Evolutionary conservation across 2,797 vertebrate species (phyloP), one percentile per base, ranked within the genome.

Genomic region (Oreochromis grahami): DNA sequence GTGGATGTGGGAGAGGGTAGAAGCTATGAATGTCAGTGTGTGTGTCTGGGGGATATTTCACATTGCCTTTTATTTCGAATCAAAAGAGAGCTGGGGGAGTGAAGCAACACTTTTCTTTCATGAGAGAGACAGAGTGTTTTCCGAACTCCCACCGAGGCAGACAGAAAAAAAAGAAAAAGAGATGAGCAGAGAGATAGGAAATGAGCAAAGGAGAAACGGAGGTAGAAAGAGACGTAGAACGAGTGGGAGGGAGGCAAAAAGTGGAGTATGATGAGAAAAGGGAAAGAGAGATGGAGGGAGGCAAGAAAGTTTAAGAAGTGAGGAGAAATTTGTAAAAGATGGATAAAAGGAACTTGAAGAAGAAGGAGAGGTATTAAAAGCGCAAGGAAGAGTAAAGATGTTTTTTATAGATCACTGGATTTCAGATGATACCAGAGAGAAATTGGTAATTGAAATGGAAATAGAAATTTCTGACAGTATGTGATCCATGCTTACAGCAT

Each of bases 51-150:
- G 88, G 78, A 87, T 91, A 79, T 90, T 89, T 92, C 77, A 80
- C 77, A 43, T 90, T 81, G 68, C 81, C 79, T 94, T 93, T 94
- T 90, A 93, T 93, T 94, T 79, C n/a, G 3, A 76, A 87, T 92
- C 88, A 92, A 92, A 94, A 84, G 84, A 65, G 77, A 84, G 80
- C 86, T 55, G 70, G 29, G 77, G 87, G 86, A 88, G 81, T 86
- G 82, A 90, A 87, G 84, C 80, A 86, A 68, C 88, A 38, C 84
- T 91, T 91, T 84, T 76, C 76, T 88, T 88, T 92, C 81, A 93
- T 79, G 87, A 87, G 86, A 41, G 79, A 92, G 80, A 87, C 19
- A 2, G 84, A 90, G 85, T 84, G 68, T 86, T 91, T 92, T 86
- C 77, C 52, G 84, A 85, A 84, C 88, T 88, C 79, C 88, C 84